phyloP scores from a whole-genome alignment of 2,113 vertebrate species.

The Pteropus alecto region DNA sequence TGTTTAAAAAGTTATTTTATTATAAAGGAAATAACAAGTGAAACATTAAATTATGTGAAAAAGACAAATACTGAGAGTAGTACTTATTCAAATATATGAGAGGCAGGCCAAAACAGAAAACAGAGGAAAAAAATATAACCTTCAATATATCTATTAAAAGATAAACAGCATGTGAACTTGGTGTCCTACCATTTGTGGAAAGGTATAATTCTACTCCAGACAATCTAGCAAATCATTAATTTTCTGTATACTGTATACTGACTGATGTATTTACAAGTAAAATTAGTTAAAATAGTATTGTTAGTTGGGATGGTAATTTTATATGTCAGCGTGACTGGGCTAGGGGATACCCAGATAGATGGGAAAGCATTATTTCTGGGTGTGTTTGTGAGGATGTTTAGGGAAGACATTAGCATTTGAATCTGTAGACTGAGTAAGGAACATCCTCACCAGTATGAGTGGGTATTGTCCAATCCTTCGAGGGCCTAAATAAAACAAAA shows the following conservation, averaged over 20 bases:
- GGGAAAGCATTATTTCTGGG: background rate
- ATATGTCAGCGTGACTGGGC: background rate
- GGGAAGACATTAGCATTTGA: background rate
- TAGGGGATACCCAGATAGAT: background rate
- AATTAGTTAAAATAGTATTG: background rate
- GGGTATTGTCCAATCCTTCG: background rate
- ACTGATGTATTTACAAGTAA: background rate
- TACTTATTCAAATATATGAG: background rate
- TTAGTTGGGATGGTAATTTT: background rate
- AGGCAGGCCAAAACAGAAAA: background rate
- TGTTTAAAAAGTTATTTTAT: background rate
- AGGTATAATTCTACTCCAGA: background rate
- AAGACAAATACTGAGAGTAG: background rate
- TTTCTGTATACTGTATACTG: background rate
- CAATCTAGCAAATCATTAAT: background rate
- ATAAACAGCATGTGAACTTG: background rate
- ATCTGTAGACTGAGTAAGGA: background rate
- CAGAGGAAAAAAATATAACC: background rate
- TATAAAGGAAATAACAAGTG: background rate
- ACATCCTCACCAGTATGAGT: too few species aligned
- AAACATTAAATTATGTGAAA: background rate
- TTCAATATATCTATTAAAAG: background rate
- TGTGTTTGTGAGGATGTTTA: background rate
- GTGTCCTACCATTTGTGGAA: background rate
- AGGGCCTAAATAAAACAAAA: background rate